These are phyloP conservation scores for Galbula dea DNA, from an alignment of 2,113 vertebrate species.

Conservation along the genomic window DNA sequence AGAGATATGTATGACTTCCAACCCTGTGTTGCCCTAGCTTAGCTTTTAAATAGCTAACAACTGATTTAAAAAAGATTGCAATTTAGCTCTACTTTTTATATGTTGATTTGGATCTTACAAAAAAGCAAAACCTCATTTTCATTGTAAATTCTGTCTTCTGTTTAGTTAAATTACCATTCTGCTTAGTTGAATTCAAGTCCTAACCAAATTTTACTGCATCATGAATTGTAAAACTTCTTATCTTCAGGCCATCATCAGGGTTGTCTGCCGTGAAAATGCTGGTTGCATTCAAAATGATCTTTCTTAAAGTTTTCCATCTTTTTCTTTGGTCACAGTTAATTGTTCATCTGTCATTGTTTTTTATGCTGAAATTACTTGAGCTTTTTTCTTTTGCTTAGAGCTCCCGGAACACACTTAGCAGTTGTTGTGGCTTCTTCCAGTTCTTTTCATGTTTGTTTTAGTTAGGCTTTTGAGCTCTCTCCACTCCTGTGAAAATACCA, in stretches of 20 bases:
- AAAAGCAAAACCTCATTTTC: neutral
- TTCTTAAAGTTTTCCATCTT: neutral
- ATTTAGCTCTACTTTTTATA: neutral
- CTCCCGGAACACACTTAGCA: neutral
- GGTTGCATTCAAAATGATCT: neutral
- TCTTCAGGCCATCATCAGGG: neutral
- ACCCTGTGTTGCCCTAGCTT: neutral
- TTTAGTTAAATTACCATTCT: neutral
- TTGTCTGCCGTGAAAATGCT: constrained; percentile 29
- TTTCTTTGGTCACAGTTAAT: neutral
- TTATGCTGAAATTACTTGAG: neutral
- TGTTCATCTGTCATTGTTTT: neutral
- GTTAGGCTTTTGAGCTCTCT: neutral
- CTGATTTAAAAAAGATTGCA: neutral
- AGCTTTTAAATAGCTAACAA: neutral
- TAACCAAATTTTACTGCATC: neutral
- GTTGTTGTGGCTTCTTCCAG: neutral
- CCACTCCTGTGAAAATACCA: neutral
- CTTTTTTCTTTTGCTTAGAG: neutral
- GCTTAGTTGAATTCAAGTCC: neutral
- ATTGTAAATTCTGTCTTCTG: neutral
- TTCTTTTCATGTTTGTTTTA: neutral
- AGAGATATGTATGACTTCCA: neutral
- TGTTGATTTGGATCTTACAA: neutral
- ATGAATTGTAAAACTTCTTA: neutral